These are phyloP conservation scores for Chanos chanos DNA, from an alignment of 2,797 vertebrate genomes.

Conservation along the genomic window DNA sequence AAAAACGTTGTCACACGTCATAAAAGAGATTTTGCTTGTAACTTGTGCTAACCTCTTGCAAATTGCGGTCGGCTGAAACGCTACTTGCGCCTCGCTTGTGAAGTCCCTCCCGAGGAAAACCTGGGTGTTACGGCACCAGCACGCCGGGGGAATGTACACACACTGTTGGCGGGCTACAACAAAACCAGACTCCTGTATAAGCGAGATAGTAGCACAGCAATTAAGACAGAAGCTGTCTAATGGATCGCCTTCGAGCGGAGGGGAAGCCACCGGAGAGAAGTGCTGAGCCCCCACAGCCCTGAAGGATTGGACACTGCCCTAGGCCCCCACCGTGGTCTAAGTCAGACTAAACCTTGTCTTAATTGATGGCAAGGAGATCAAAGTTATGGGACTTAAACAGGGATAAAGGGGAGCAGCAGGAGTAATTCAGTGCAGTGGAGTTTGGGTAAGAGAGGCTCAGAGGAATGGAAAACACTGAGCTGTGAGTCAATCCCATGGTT, in stretches of 20 bases:
- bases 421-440: constrained; percentile 26
- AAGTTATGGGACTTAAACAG: constrained; percentile 42
- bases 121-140: constrained; percentile 26
- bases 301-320: constrained; percentile 21
- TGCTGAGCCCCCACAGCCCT: constrained; percentile 26
- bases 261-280: constrained; percentile 34
- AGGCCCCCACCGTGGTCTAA: constrained; percentile 39
- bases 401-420: constrained; percentile 36
- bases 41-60: constrained; percentile 63
- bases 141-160: constrained; percentile 50
- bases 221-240: constrained; percentile 57
- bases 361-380: constrained; percentile 46
- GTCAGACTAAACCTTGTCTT: constrained; percentile 36
- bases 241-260: constrained; percentile 27
- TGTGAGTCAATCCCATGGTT: constrained; percentile 33
- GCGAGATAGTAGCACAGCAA: constrained; percentile 52
- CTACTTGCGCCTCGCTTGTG: constrained; percentile 53
- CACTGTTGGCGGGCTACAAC: constrained; percentile 50
- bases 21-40: constrained; percentile 48
- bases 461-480: constrained; percentile 8
- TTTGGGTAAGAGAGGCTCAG: constrained; percentile 24
- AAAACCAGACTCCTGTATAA: constrained; percentile 37
- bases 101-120: constrained; percentile 49
- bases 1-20: constrained; percentile 53
- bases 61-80: constrained; percentile 64